Evolutionary conservation across 2,113 vertebrate species (phyloP), one percentile per base, ranked within the genome.

Genomic region (Anser cygnoides): DNA sequence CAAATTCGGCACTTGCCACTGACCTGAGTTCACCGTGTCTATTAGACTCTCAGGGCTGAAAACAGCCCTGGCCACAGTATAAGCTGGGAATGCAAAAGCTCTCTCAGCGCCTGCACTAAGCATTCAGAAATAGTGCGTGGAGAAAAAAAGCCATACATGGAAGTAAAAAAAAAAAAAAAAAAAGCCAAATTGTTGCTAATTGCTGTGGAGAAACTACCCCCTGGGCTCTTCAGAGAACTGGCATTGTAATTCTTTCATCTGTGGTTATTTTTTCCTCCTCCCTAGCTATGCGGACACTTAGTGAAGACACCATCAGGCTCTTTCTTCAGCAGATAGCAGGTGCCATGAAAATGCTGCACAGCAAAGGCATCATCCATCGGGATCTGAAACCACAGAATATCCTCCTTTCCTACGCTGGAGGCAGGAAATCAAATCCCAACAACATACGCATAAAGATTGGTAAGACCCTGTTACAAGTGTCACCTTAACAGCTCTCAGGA

Each of bases 351-450:
- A 97, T 99, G 88, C 95, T 99, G 66, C 98, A 99, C 93, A 98
- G 98, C 97, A 99, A 99, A 95, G 99, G 98, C 88, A 99, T 99
- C 96, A 98, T 99, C 91, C 99, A 99, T 93, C 98, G 99, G 19
- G 99, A 99, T 97, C 97, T 99, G 87, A 99, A 99, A 88, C 99
- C 99, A 2, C 99, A 99, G 98, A 99, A 99, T 86, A 99, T 99
- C 78, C 98, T 99, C 74, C 98, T 99, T 37, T 98, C 99, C 65
- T 98, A 98, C 11, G 86, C 97, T 1, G 98, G 98, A 11, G 98
- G 99, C 10, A 98, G 99, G 90, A 98, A 98, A 21, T 97, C 98
- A 78, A 99, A 98, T 84, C 98, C 99, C 89, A 98, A 97, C 93
- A 99, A 98, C 82, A 99, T 98, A 94, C 98, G 98, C 33, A 98